Percentiles rank a stretch among this genome's conserved stretches.
phyloP scores from a whole-genome alignment of 1,140 invertebrate species.

The Drosophila miranda region DNA sequence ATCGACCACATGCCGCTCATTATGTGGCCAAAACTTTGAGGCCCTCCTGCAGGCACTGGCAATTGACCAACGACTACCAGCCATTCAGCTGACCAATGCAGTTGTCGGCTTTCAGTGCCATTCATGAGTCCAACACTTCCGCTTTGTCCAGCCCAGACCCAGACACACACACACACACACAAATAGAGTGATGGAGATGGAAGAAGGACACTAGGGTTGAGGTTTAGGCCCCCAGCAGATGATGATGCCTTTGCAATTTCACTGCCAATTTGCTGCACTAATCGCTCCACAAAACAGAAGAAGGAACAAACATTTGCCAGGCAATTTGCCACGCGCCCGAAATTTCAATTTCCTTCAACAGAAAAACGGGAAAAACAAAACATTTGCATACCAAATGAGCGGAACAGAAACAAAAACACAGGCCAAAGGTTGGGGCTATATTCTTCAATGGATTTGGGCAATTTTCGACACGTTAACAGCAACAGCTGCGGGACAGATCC shows the following conservation, averaged over 20 bases:
- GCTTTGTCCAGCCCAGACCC: neutral
- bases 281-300: constrained; percentile 32
- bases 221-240: neutral
- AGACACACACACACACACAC: constrained; percentile 8
- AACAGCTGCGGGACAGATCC: constrained; percentile 5
- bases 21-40: constrained; percentile 24
- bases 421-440: constrained; percentile 12
- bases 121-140: constrained; percentile 42
- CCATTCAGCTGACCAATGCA: constrained; percentile 38
- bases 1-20: constrained; percentile 30
- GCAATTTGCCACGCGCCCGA: constrained; percentile 39
- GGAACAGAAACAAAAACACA: constrained; percentile 3
- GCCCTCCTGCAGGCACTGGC: neutral
- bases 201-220: neutral
- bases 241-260: constrained; percentile 19
- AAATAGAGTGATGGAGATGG: neutral
- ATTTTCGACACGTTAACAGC: constrained; percentile 66
- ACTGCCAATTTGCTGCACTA: constrained; percentile 49
- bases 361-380: constrained; percentile 5
- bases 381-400: constrained; percentile 63
- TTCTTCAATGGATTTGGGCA: constrained; percentile 55
- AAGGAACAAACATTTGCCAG: constrained; percentile 39
- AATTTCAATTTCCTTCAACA: constrained; percentile 43
- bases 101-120: constrained; percentile 48
- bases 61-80: constrained; percentile 5